Conservation (phyloP, 2,797 vertebrate species). For the Chromis chromis region DNA sequence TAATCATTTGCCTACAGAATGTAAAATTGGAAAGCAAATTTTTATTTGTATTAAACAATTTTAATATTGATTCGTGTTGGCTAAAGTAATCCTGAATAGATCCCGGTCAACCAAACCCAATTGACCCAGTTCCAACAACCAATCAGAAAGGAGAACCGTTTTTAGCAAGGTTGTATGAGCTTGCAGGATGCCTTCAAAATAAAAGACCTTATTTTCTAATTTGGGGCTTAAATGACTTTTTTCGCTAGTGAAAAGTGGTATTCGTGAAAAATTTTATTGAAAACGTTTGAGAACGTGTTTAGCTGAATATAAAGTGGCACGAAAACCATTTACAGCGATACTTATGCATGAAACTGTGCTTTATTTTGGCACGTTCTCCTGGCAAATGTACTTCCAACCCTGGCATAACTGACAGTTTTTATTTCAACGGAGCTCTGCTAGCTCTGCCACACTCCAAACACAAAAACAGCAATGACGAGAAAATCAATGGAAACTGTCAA, state of each 20-base stretch:
- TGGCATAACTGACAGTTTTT: constrained; percentile 8
- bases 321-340: accelerated
- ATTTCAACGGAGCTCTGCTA: constrained; percentile 8
- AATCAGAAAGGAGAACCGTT: constrained; percentile 54
- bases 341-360: accelerated
- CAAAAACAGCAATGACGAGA: background rate
- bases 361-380: constrained; percentile 50
- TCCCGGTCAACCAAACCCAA: constrained; percentile 40
- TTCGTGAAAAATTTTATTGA: accelerated
- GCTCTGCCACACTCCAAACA: constrained; percentile 5
- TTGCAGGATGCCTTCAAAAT: constrained; percentile 55
- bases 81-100: background rate
- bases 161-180: constrained; percentile 68
- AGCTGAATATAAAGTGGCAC: accelerated
- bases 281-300: accelerated
- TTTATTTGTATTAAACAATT: background rate
- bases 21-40: background rate
- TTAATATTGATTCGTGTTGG: background rate
- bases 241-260: accelerated
- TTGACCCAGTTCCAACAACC: constrained; percentile 53
- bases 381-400: constrained; percentile 2
- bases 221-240: background rate
- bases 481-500: constrained; percentile 12
- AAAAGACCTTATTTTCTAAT: background rate
- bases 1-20: background rate